phyloP scores from a whole-genome alignment of 2,888 invertebrate species.

The Leptinotarsa haldemani region DNA sequence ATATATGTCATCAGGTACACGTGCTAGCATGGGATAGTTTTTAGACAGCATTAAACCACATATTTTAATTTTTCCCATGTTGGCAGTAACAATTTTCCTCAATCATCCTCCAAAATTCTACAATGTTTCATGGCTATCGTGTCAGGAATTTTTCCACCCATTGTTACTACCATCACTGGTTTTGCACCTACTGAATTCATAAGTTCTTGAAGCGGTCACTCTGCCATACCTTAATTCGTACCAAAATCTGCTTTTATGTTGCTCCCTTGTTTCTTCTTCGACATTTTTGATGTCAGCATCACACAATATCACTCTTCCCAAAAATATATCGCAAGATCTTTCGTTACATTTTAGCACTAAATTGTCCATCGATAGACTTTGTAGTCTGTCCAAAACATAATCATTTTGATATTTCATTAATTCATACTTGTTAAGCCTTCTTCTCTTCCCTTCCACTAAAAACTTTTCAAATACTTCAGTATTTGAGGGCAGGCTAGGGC shows the following conservation, averaged over 20 bases:
- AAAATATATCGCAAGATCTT: background rate
- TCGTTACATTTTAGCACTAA: no score
- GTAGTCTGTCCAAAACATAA: background rate
- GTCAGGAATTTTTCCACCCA: conserved; percentile 38
- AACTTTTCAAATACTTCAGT: conserved; percentile 17
- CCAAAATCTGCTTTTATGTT: conserved; percentile 47
- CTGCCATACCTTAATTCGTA: conserved; percentile 55
- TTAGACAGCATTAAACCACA: conserved; percentile 33
- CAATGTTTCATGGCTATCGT: background rate
- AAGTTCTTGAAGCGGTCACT: conserved; percentile 49
- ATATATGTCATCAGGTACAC: conserved; percentile 38
- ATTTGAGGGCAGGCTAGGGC: background rate
- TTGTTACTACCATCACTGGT: conserved; percentile 3
- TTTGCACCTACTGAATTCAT: conserved; percentile 1
- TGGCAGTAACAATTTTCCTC: conserved; percentile 23
- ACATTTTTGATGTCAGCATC: conserved; percentile 28
- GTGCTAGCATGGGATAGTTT: conserved; percentile 5
- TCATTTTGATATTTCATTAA: conserved; percentile 38
- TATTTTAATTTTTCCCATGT: conserved; percentile 1
- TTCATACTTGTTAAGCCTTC: conserved; percentile 38
- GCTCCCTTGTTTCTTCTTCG: conserved; percentile 37
- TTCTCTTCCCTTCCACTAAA: conserved; percentile 38
- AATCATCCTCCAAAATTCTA: conserved; percentile 10
- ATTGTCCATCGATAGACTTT: background rate
- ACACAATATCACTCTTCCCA: background rate